Base-by-base conservation (phyloP, 1,140 invertebrate genomes). In the Venturia canescens region DNA sequence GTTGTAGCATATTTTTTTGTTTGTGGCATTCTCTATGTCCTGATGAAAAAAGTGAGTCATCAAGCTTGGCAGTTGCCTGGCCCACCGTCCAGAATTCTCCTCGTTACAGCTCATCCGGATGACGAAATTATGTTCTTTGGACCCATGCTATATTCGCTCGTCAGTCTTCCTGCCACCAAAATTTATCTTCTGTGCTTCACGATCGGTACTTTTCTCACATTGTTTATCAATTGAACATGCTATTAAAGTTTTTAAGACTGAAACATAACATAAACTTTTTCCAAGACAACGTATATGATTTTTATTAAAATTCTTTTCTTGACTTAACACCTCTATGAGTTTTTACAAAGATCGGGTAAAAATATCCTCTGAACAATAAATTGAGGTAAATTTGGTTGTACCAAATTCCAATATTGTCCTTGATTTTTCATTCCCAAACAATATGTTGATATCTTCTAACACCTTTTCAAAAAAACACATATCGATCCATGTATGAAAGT, bases 91-190 rank as follows among this genome's bases (percentile, higher is more conserved):
- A 91, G 96, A 85, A 93, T 98, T 50, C 90, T 99, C 21, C 89
- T 99, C 48, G 94, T 99, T 0, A 97, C 94, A 16, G 98, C 98
- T 27, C 98, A 99, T 93, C 98, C 98, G 11, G 98, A 99, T 91
- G 97, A 98, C 88, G 98, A 99, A 90, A 97, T 97, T 83, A 99
- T 99, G 98, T 99, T 99, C 90, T 99, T 99, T 90, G 97, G 97
- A 0, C 98, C 98, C 9, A 94, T 97, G 26, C 95, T 99, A 80
- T 93, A 97, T 81, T 94, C 93, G 89, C 93, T 95, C 50, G 91
- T 90, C n/a, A 94, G 93, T 85, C 92, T 94, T 44, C 93, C 93
- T 83, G 93, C 91, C 84, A 95, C 92, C 85, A 92, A 93, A 84
- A 93, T 98, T 63, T 96, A 96, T 89, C 84, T 99, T 27, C 92